Evolutionary conservation across 2,888 invertebrate species (phyloP).

Genomic region (Oscheius myriophilus): DNA sequence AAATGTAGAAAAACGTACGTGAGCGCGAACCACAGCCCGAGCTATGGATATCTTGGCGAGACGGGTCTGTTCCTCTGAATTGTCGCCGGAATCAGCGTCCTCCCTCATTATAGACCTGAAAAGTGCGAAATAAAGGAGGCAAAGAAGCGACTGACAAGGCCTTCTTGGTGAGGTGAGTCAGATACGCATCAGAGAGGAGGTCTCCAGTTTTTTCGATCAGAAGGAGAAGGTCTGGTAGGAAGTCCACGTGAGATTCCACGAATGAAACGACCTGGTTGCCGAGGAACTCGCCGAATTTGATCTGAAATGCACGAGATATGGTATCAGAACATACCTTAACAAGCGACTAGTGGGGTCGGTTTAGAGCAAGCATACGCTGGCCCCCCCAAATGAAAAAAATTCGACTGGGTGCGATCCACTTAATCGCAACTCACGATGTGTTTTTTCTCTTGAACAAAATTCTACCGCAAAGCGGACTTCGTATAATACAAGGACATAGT

Average conservation of each 20-base stretch:
- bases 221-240: conserved; percentile 8
- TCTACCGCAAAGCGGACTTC: too few relatives aligned
- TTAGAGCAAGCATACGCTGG: too few relatives aligned
- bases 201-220: neutral
- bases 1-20: too few relatives aligned
- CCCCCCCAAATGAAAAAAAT: too few relatives aligned
- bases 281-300: neutral
- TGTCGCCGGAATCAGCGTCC: neutral
- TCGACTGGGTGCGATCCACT: too few relatives aligned
- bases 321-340: too few relatives aligned
- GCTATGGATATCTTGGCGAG: neutral
- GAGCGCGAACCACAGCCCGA: too few relatives aligned
- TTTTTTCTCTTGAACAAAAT: too few relatives aligned
- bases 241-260: conserved; percentile 7
- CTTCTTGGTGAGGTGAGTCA: neutral
- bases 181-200: neutral
- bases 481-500: too few relatives aligned
- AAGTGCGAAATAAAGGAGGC: neutral
- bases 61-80: neutral
- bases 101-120: conserved; percentile 10
- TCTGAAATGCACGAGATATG: too few relatives aligned
- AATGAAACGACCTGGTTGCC: neutral
- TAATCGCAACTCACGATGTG: too few relatives aligned
- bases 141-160: conserved; percentile 3
- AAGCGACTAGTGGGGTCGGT: too few relatives aligned